Evolutionary conservation across 2,888 invertebrate species (phyloP).

Genomic region (Papilio demoleus): DNA sequence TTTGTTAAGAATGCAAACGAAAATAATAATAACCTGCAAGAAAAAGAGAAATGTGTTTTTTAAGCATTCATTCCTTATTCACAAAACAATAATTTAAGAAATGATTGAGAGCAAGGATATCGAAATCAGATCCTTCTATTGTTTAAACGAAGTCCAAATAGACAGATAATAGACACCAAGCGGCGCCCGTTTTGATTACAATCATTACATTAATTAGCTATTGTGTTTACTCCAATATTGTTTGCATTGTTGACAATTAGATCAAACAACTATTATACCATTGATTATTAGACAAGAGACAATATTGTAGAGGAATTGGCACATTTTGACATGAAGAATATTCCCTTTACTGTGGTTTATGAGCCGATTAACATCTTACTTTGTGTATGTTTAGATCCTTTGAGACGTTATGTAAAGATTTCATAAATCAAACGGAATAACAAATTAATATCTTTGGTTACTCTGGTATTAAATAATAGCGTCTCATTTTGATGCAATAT

Average conservation of each 20-base stretch:
- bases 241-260: conserved; percentile 74
- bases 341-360: conserved; percentile 44
- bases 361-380: conserved; percentile 43
- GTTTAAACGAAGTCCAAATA: conserved; percentile 57
- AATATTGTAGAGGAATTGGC: conserved; percentile 31
- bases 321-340: conserved; percentile 40
- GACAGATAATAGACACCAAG: conserved; percentile 70
- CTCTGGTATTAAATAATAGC: too few species aligned
- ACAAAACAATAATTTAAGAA: neutral
- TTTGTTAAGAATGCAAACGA: too few species aligned
- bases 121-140: conserved; percentile 1
- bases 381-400: conserved; percentile 18
- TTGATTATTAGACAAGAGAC: conserved; percentile 62
- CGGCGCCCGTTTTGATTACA: conserved; percentile 73
- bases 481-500: too few species aligned
- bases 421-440: conserved; percentile 18
- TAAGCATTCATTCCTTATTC: neutral
- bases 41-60: too few species aligned
- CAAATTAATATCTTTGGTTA: neutral
- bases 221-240: conserved; percentile 72
- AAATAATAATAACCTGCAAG: too few species aligned
- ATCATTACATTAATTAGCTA: conserved; percentile 78
- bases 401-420: conserved; percentile 22
- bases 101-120: conserved; percentile 23
- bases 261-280: conserved; percentile 70